A percentile compares a stretch with the other conserved stretches of the same genome.
Conservation (phyloP, 2,113 vertebrate genomes). For the Tiliqua scincoides region DNA sequence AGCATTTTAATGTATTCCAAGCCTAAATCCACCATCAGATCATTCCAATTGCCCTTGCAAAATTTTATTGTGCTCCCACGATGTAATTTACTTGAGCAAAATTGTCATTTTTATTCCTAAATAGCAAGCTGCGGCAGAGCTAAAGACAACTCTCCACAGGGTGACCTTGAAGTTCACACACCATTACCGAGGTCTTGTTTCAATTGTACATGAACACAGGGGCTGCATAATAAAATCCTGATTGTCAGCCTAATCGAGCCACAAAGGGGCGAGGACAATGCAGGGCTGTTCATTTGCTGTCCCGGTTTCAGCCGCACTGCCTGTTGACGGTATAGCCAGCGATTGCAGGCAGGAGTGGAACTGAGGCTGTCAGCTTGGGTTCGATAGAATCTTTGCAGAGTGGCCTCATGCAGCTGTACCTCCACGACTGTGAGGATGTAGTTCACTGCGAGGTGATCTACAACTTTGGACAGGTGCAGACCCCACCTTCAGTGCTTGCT, state of each 20-base stretch:
- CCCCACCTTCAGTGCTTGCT: not conserved
- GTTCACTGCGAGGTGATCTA: not conserved
- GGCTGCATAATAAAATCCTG: constrained; percentile 60
- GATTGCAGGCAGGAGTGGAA: not conserved
- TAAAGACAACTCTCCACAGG: constrained; percentile 48
- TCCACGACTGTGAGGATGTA: not conserved
- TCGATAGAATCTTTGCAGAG: not conserved
- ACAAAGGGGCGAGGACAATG: constrained; percentile 3
- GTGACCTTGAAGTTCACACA: constrained; percentile 58
- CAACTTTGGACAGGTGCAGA: not conserved
- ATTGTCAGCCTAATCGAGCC: constrained; percentile 48
- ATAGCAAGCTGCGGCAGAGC: constrained; percentile 19
- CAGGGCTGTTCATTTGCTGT: constrained; percentile 7
- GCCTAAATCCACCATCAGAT: constrained; percentile 19
- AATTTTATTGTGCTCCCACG: constrained; percentile 27
- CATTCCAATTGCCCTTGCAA: constrained; percentile 40
- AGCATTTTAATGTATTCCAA: constrained; percentile 17
- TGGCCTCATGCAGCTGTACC: not conserved
- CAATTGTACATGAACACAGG: constrained; percentile 45
- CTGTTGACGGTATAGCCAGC: constrained; percentile 36
- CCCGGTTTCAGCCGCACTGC: constrained; percentile 18
- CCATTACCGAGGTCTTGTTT: constrained; percentile 11
- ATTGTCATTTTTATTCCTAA: constrained; percentile 61
- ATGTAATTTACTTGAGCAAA: constrained; percentile 51
- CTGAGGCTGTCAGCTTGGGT: not conserved